Percentiles rank a stretch among this genome's conserved stretches.
phyloP scores from a whole-genome alignment of 2,113 vertebrate species.

The Tursiops truncatus region DNA sequence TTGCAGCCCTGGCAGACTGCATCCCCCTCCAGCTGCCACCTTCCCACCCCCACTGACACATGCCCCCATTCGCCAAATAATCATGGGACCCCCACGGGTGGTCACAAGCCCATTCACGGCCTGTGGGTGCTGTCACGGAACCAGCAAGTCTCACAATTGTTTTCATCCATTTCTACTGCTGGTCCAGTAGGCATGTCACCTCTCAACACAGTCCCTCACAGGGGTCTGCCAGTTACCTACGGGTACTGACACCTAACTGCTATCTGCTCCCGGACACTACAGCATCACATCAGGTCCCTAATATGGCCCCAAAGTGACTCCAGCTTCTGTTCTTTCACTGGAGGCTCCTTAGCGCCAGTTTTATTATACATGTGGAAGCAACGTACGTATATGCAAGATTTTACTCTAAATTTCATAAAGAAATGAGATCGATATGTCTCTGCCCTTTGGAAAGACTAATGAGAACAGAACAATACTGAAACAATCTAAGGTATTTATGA shows the following conservation, averaged over 20 bases:
- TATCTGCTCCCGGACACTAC: not conserved
- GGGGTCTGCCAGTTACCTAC: not conserved
- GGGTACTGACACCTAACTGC: too few relatives aligned
- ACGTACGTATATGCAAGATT: not conserved
- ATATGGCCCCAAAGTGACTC: not conserved
- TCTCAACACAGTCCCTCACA: not conserved
- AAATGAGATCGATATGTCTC: not conserved
- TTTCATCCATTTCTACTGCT: not conserved
- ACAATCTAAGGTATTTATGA: not conserved
- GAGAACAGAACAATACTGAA: not conserved
- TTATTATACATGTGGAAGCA: not conserved
- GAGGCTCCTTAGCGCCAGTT: not conserved
- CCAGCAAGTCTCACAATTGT: not conserved
- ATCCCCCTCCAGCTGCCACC: rapidly evolving
- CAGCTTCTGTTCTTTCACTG: not conserved
- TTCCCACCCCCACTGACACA: rapidly evolving
- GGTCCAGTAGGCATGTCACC: too few relatives aligned
- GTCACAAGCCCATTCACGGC: not conserved
- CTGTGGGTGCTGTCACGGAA: not conserved
- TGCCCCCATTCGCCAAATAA: not conserved
- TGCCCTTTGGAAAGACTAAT: not conserved
- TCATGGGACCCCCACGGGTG: not conserved
- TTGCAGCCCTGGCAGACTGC: too few relatives aligned
- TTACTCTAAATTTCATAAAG: not conserved
- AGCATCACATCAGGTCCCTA: not conserved